Conservation (phyloP, 1,140 invertebrate species). For the Wiebesia pumilae region DNA sequence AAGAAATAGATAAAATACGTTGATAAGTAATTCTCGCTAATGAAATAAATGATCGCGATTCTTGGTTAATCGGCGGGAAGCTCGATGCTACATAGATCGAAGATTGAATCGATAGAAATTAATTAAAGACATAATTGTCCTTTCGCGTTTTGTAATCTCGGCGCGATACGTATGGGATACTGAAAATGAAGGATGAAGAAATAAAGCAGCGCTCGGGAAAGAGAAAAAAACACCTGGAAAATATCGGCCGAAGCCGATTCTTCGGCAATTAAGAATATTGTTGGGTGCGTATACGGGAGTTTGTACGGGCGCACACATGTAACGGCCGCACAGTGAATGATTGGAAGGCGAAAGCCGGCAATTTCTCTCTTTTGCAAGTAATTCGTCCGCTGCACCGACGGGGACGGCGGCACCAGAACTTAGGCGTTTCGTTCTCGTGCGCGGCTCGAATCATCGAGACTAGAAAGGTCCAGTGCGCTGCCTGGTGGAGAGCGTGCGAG, state of each 20-base stretch:
- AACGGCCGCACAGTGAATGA: background rate
- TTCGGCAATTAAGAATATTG: conserved; percentile 41
- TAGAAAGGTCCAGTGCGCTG: conserved; percentile 43
- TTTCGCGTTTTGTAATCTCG: conserved; percentile 1
- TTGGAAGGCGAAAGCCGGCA: conserved; percentile 43
- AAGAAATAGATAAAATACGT: background rate
- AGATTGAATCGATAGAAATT: conserved; percentile 26
- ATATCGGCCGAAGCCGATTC: background rate
- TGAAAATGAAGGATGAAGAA: background rate
- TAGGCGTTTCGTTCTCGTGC: conserved; percentile 25
- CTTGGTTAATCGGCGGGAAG: background rate
- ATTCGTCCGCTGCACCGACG: conserved; percentile 24
- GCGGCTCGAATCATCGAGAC: conserved; percentile 40
- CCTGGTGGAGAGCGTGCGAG: background rate
- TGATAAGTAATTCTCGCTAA: background rate
- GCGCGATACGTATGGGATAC: background rate
- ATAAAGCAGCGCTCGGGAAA: background rate
- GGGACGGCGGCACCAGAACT: too few relatives aligned
- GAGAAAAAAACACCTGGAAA: background rate
- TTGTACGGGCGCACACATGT: background rate
- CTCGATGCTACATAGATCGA: background rate
- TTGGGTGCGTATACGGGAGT: background rate
- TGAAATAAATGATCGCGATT: conserved; percentile 2
- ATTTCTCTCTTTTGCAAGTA: conserved; percentile 51
- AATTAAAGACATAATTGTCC: conserved; percentile 31